Conservation (phyloP, 2,113 vertebrate genomes). For the Nicator chloris region DNA sequence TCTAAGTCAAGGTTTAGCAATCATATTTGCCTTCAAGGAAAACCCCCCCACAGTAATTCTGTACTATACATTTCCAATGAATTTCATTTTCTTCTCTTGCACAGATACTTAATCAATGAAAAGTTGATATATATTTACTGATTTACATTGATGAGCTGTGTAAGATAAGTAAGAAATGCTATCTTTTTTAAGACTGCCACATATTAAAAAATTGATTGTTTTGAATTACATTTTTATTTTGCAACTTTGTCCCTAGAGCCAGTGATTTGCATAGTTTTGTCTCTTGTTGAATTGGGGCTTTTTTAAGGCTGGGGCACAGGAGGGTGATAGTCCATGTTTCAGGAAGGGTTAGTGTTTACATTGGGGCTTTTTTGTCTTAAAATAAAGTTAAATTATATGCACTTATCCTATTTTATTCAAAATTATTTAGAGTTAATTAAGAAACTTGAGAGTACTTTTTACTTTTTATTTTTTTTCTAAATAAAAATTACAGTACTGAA, state of each 20-base stretch:
- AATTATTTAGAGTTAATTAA: not conserved
- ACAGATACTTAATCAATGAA: not conserved
- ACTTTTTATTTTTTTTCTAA: not conserved
- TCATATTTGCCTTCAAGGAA: not conserved
- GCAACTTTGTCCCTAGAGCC: not conserved
- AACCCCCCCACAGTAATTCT: fast-evolving
- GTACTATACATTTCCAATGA: not conserved
- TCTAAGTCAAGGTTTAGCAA: not conserved
- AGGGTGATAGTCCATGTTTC: not conserved
- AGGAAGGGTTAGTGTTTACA: not conserved
- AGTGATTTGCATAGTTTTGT: not conserved
- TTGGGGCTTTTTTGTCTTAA: not conserved
- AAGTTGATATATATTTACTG: not conserved
- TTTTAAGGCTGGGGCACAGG: not conserved
- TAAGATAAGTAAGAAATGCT: not conserved
- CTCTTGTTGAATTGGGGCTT: not conserved
- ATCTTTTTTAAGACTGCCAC: not conserved
- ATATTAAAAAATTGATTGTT: not conserved
- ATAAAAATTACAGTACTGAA: not conserved
- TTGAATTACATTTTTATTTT: not conserved
- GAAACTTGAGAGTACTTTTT: not conserved
- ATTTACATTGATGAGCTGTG: not conserved
- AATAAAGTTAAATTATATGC: not conserved
- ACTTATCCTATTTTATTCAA: not conserved
- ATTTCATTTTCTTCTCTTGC: not conserved